Percentiles rank a stretch among this genome's conserved stretches.
phyloP scores from a whole-genome alignment of 2,113 vertebrate species.

The Mastomys coucha region DNA sequence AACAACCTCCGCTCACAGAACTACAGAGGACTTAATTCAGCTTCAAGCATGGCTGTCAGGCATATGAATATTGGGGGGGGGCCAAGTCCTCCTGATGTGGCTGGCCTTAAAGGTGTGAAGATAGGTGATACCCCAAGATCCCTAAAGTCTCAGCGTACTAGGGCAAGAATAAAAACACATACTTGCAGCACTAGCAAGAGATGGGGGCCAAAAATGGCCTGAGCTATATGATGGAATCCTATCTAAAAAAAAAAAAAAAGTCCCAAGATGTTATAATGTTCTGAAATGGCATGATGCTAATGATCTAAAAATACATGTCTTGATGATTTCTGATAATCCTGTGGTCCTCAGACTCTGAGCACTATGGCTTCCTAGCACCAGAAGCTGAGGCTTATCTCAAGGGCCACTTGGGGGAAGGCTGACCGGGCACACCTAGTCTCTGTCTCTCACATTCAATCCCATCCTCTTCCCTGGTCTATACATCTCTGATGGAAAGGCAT shows the following conservation, averaged over 20 bases:
- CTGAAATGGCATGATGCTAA: not conserved
- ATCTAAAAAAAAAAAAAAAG: not conserved
- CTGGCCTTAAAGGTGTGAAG: not conserved
- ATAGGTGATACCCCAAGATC: not conserved
- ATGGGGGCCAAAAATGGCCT: not conserved
- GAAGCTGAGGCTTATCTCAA: not conserved
- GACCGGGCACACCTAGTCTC: not conserved
- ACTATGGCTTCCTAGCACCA: not conserved
- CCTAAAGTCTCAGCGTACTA: not conserved
- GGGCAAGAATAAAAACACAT: not conserved
- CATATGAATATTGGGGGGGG: not conserved
- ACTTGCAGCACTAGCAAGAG: not conserved
- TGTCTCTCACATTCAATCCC: not conserved
- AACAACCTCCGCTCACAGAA: not conserved
- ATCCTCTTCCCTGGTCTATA: not conserved
- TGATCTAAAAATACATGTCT: not conserved
- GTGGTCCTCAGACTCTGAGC: not conserved
- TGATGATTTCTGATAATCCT: not conserved
- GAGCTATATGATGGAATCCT: not conserved
- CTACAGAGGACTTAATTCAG: slow-evolving; percentile 14
- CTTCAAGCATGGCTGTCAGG: not conserved
- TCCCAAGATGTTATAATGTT: not conserved
- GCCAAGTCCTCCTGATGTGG: not conserved
- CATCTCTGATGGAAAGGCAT: not conserved
- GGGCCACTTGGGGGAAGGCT: not conserved